Percentiles rank a stretch among this genome's conserved stretches.
Evolutionary conservation across 2,113 vertebrate species (phyloP).

Genomic region (Crotalus horridus): DNA sequence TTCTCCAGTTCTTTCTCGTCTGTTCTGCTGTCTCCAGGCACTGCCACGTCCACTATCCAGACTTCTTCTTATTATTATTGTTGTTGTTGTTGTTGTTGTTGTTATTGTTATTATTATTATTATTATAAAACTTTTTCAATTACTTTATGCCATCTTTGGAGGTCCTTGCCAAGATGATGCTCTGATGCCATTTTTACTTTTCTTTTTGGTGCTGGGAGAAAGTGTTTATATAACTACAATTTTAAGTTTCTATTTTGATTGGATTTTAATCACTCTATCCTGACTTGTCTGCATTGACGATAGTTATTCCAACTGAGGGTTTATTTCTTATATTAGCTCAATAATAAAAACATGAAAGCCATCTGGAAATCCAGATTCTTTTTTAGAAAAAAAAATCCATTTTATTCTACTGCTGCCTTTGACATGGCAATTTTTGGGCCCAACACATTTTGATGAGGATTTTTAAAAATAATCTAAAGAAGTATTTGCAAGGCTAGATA

Average conservation of each 20-base stretch:
- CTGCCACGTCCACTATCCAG: no score
- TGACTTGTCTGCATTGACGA: neutral
- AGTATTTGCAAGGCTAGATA: neutral
- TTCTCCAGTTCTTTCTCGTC: no score
- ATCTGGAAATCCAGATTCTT: neutral
- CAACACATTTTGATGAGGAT: neutral
- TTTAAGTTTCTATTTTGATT: neutral
- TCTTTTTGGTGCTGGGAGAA: neutral
- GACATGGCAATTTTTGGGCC: neutral
- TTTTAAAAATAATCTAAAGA: neutral
- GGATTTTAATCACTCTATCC: neutral
- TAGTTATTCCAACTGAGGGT: neutral
- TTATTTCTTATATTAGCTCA: neutral
- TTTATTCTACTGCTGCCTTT: neutral
- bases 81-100: no score
- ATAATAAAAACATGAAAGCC: neutral
- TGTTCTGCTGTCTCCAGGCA: no score
- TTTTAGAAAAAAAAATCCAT: neutral
- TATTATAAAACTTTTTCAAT: neutral
- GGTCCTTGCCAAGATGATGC: neutral
- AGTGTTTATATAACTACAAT: neutral
- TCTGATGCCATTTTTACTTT: neutral
- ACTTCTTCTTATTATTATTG: no score
- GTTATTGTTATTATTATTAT: no score
- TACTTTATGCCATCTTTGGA: neutral